Percentiles rank a stretch among this genome's conserved stretches.
Conservation (phyloP, 1,140 invertebrate genomes). For the Pseudoatta argentina region DNA sequence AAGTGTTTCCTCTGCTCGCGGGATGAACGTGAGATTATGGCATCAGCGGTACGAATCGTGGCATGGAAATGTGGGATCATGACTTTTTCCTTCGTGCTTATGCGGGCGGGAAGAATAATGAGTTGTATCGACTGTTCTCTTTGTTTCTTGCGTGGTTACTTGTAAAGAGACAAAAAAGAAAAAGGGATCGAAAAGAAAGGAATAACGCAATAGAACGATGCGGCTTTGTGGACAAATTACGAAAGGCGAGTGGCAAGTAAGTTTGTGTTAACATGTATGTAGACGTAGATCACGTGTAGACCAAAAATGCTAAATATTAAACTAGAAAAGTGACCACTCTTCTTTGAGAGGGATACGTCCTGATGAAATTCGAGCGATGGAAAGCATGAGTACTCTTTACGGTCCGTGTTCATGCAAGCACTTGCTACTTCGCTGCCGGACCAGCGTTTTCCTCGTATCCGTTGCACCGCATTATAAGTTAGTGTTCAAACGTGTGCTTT, state of each 20-base stretch:
- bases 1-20: neutral
- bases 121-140: neutral
- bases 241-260: slow-evolving; percentile 10
- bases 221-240: slow-evolving; percentile 21
- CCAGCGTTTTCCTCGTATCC: neutral
- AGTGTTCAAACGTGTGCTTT: too few relatives aligned
- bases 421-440: too few relatives aligned
- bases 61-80: slow-evolving; percentile 34
- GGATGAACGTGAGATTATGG: neutral
- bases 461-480: neutral
- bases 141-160: neutral
- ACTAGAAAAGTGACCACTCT: slow-evolving; percentile 66
- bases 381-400: slow-evolving; percentile 26
- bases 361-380: slow-evolving; percentile 66
- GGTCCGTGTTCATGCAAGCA: neutral
- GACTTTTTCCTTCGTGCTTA: slow-evolving; percentile 30
- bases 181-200: neutral
- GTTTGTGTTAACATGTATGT: slow-evolving; percentile 8
- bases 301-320: slow-evolving; percentile 48
- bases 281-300: neutral
- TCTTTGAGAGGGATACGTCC: slow-evolving; percentile 35
- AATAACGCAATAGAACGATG: too few relatives aligned
- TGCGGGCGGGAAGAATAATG: slow-evolving; percentile 53
- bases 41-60: neutral
- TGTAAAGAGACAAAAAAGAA: neutral